phyloP scores from a whole-genome alignment of 2,797 vertebrate species.

The Clarias pachynema region DNA sequence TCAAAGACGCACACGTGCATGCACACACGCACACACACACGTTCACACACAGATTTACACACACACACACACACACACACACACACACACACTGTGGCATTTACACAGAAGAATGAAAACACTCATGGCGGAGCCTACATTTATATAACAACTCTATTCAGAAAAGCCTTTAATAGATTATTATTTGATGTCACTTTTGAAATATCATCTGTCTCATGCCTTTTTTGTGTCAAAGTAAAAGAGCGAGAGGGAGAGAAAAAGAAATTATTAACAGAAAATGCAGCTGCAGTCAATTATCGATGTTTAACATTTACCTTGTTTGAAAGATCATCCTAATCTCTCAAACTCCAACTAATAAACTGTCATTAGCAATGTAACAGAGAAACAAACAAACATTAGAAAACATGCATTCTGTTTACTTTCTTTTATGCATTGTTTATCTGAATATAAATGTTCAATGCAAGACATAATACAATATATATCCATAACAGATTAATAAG shows the following conservation, averaged over 20 bases:
- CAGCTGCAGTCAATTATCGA: background rate
- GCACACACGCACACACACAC: background rate
- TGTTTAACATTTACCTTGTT: background rate
- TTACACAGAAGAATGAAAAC: conserved; percentile 18
- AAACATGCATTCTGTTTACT: background rate
- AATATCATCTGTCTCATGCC: conserved; percentile 18
- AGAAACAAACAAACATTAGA: background rate
- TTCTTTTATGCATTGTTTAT: background rate
- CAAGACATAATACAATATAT: background rate
- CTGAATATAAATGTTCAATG: background rate
- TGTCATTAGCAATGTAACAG: background rate
- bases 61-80: conserved; percentile 19
- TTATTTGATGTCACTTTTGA: conserved; percentile 28
- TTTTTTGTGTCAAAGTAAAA: background rate
- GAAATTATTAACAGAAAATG: background rate
- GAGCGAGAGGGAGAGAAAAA: background rate
- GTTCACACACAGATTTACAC: no score
- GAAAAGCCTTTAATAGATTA: conserved; percentile 3
- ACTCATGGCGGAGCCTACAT: background rate
- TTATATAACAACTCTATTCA: conserved; percentile 8
- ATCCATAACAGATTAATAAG: background rate
- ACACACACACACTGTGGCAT: conserved; percentile 10
- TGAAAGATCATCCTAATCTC: background rate
- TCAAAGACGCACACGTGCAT: background rate
- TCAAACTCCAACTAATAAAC: background rate